Conservation (phyloP, 2,113 vertebrate species). For the Corynorhinus townsendii region DNA sequence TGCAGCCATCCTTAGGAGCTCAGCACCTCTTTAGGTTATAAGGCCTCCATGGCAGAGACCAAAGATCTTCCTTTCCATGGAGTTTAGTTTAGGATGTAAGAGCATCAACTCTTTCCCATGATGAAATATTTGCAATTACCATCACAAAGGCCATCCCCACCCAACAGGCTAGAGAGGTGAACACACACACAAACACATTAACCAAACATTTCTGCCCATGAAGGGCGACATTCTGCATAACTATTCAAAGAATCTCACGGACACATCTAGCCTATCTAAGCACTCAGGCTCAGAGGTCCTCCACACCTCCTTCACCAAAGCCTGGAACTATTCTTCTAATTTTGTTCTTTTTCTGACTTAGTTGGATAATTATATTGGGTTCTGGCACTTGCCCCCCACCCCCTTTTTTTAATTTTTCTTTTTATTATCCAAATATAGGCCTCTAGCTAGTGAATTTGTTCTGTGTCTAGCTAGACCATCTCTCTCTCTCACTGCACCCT, state of each 20-base stretch:
- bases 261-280: background rate
- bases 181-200: background rate
- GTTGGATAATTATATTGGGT: background rate
- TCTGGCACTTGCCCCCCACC: background rate
- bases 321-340: background rate
- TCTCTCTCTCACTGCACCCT: slow-evolving; percentile 39
- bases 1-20: background rate
- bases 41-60: background rate
- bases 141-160: background rate
- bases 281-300: background rate
- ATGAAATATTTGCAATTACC: background rate
- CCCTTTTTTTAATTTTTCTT: background rate
- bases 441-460: slow-evolving; percentile 40
- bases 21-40: background rate
- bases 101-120: background rate
- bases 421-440: background rate
- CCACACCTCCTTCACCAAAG: background rate
- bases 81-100: background rate
- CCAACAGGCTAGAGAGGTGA: background rate
- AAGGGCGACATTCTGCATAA: too few relatives aligned
- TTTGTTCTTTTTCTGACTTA: background rate
- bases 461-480: slow-evolving; percentile 61
- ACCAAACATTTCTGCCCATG: too few relatives aligned
- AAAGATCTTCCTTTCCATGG: background rate
- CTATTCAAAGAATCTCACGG: background rate